phyloP scores from a whole-genome alignment of 2,888 invertebrate genomes.

The Drosophila setosimentum region DNA sequence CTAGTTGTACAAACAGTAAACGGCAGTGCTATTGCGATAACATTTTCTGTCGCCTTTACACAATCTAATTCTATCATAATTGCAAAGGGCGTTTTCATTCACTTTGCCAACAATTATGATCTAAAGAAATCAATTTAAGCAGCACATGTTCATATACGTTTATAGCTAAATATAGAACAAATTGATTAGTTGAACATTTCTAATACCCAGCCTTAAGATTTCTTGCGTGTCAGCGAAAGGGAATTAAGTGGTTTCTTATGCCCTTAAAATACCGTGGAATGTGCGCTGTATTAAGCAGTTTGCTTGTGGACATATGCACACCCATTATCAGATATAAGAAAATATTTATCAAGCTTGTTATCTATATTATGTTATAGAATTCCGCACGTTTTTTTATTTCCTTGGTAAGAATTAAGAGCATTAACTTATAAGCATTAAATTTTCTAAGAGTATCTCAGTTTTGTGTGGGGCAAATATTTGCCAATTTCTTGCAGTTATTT shows the following conservation, averaged over 20 bases:
- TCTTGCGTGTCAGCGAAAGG: conserved; percentile 37
- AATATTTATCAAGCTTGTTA: neutral
- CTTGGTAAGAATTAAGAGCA: neutral
- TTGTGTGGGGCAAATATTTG: conserved; percentile 8
- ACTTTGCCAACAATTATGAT: neutral
- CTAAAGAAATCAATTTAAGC: neutral
- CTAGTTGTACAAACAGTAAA: neutral
- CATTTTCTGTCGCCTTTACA: neutral
- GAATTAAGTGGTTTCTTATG: conserved; percentile 2
- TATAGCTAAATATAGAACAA: conserved; percentile 15
- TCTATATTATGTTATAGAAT: neutral
- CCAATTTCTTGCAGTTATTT: conserved; percentile 21
- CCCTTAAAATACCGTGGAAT: neutral
- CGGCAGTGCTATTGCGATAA: conserved; percentile 20
- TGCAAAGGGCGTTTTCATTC: neutral
- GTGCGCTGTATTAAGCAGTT: conserved; percentile 1
- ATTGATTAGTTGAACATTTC: conserved; percentile 3
- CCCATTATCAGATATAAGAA: neutral
- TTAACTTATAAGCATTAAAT: neutral
- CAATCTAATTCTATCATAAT: neutral
- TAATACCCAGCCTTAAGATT: neutral
- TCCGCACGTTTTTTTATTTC: neutral
- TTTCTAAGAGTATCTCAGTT: conserved; percentile 29
- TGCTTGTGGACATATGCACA: neutral
- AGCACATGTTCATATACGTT: conserved; percentile 9